Base-by-base conservation (phyloP, 2,113 vertebrate species). In the Paraplagusia blochii region DNA sequence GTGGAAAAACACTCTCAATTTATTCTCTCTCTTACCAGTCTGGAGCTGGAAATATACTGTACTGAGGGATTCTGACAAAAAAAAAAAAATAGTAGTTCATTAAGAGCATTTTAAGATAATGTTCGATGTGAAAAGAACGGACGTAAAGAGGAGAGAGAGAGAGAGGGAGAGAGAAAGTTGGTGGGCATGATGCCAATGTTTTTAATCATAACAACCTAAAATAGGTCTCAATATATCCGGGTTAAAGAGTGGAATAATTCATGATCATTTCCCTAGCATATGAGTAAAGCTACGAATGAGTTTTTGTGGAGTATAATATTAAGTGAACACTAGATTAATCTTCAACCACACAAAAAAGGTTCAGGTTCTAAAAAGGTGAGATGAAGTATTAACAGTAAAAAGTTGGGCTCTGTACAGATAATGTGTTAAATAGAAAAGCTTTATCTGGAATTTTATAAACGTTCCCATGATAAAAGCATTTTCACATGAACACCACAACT, bases 341-440 rank as follows among this genome's bases (percentile, higher is more conserved):
- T 4, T 29, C 22, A 29, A 29, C 22, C 6, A 29, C 22, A 22
- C 46, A 14, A 60, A 43, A 63, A 48, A 65, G 19, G 35, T 66
- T 49, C 56, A 52, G 45, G 53, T 36, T 57, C 54, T 66, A 57
- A 63, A 72, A 51, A 69, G 55, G 69, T 57, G 53, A 9, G 9
- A 43, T 17, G 46, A 66, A 17, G 56, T 54, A 63, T 51, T 70
- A 51, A 44, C 35, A 53, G 42, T 29, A 18, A 14, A 53, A 46
- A 55, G 22, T 48, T 58, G 51, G 17, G 52, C 40, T 80, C 59
- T 63, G 8, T 48, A 39, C 43, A n/a, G 18, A 48, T 65, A 29
- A 2, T 29, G 22, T 29, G 44, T 34, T 57, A 36, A 74, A 70
- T 14, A 22, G 55, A 44, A 44, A 58, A 15, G 8, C 63, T 46